phyloP scores from a whole-genome alignment of 2,888 invertebrate genomes.

The Cataglyphis altisquamis region DNA sequence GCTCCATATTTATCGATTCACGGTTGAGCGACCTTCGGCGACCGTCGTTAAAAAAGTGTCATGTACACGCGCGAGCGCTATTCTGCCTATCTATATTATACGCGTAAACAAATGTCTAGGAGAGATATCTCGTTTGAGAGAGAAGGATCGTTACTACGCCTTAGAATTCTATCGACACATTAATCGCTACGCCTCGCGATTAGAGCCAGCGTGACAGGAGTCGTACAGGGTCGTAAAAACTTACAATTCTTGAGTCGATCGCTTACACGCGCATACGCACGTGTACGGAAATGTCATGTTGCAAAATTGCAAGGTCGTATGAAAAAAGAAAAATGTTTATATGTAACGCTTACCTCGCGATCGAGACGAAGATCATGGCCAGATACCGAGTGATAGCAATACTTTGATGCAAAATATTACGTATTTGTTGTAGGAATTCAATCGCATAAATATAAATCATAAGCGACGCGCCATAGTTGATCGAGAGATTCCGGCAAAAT shows the following conservation, averaged over 20 bases:
- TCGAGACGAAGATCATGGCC: background rate
- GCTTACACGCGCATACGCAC: background rate
- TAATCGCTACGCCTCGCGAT: conserved; percentile 58
- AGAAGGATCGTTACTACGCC: conserved; percentile 41
- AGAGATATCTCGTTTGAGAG: conserved; percentile 22
- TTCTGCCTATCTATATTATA: conserved; percentile 29
- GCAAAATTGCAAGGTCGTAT: background rate
- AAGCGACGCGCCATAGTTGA: conserved; percentile 16
- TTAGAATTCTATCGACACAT: conserved; percentile 39
- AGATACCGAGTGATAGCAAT: conserved; percentile 16
- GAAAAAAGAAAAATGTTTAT: background rate
- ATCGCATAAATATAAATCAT: conserved; percentile 39
- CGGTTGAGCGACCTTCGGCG: conserved; percentile 63
- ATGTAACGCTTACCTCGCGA: background rate
- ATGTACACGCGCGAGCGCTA: background rate
- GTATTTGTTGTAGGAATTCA: conserved; percentile 25
- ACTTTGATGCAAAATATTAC: conserved; percentile 21
- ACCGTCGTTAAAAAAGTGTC: conserved; percentile 54
- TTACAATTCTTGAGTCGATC: background rate
- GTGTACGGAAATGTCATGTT: background rate
- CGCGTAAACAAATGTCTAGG: conserved; percentile 49
- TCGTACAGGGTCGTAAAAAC: conserved; percentile 9
- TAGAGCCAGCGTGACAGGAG: conserved; percentile 24
- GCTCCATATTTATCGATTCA: conserved; percentile 68
- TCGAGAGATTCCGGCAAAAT: conserved; percentile 16